Evolutionary conservation across 2,113 vertebrate species (phyloP), one percentile per base, ranked within the genome.

Genomic region (Dunckerocampus dactyliophorus): DNA sequence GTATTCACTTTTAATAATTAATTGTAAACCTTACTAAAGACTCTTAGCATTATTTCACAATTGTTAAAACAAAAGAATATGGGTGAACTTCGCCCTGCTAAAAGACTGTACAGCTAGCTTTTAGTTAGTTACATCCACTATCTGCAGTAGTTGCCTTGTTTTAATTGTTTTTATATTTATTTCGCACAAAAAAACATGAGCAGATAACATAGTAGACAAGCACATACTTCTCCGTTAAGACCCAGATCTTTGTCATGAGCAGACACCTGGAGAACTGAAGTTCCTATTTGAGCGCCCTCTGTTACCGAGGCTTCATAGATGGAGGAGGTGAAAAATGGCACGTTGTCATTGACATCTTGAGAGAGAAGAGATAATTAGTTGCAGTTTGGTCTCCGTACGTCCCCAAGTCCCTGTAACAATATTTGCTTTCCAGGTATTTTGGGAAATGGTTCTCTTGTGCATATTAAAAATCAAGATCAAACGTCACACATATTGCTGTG

Each of bases 331-430:
- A 96, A 96, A 82, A 95, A 95, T 0, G 94, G 94, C 54, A 95
- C 93, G 22, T 96, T 96, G 87, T 95, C 94, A 53, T 95, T 96
- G 71, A 95, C 94, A 74, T 95, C 94, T 96, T 65, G 22, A 49
- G 47, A 59, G 21, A 70, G 42, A 72, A 37, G 13, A 47, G 53
- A 52, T 43, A 65, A 63, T 58, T 61, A 48, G n/a, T 28, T 19
- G 48, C 21, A 53, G 37, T 47, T 53, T 0, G 57, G 66, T 69
- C 59, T 24, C 15, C 42, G 2, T 46, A 7, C 68, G 47, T 43
- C 0, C 43, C 21, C 3, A 1, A 42, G 48, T 34, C 31, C 17
- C 8, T 22, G 22, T 34, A 34, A 56, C 15, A 16, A 15, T 20
- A 21, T 69, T 61, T 17, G n/a, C 10, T 19, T 42, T 14, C 10